phyloP scores from a whole-genome alignment of 2,113 vertebrate species.

The Stigmatopora argus region DNA sequence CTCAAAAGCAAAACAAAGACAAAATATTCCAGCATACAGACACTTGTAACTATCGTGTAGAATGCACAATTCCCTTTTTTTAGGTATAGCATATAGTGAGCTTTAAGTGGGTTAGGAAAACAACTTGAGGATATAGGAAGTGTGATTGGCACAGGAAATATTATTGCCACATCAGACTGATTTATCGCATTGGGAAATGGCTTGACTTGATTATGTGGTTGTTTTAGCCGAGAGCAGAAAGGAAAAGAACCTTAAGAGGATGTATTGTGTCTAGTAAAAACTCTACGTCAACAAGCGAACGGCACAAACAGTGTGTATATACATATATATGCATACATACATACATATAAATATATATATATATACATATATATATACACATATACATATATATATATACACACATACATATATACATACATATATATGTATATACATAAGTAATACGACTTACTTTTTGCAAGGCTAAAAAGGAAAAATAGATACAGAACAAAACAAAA shows the following conservation, averaged over 20 bases:
- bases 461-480: background rate
- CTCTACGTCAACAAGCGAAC: conserved; percentile 3
- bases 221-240: conserved; percentile 12
- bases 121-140: conserved; percentile 32
- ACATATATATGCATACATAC: background rate
- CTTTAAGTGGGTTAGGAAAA: conserved; percentile 3
- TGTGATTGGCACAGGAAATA: conserved; percentile 44
- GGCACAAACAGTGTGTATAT: background rate
- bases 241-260: conserved; percentile 5
- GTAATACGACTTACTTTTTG: background rate
- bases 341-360: background rate
- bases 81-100: conserved; percentile 4
- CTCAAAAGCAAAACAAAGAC: conserved; percentile 48
- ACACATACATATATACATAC: background rate
- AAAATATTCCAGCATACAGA: conserved; percentile 19
- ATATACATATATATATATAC: background rate
- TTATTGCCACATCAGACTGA: conserved; percentile 35
- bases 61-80: conserved; percentile 1
- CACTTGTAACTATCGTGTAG: conserved; percentile 15
- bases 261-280: conserved; percentile 12
- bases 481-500: background rate
- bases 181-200: conserved; percentile 33
- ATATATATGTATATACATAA: background rate
- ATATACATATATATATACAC: background rate
- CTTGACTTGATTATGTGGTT: conserved; percentile 23